Conservation (phyloP, 2,113 vertebrate species). For the Odocoileus hemionus region DNA sequence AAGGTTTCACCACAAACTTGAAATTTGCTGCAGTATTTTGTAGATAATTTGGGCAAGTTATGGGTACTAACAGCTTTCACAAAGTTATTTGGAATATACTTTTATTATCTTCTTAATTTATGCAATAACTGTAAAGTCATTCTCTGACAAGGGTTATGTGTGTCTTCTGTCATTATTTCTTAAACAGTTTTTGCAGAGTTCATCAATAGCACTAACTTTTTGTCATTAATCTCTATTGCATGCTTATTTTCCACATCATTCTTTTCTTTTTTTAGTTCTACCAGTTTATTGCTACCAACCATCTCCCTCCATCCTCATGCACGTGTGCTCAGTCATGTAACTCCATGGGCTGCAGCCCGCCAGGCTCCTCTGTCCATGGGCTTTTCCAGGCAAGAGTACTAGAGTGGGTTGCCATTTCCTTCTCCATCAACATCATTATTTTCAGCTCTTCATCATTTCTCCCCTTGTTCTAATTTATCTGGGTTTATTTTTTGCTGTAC, state of each 20-base stretch:
- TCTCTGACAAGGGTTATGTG: neutral
- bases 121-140: neutral
- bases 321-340: rapidly evolving
- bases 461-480: neutral
- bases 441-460: neutral
- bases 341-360: neutral
- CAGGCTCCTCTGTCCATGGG: neutral
- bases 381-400: neutral
- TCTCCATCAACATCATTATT: neutral
- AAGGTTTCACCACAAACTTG: neutral
- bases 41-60: neutral
- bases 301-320: neutral
- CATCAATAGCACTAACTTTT: neutral
- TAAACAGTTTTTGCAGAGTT: neutral
- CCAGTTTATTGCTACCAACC: neutral
- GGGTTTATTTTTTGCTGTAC: neutral
- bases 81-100: neutral
- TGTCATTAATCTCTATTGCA: neutral
- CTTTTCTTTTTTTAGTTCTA: neutral
- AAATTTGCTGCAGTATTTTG: neutral
- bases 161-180: neutral
- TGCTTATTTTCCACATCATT: neutral
- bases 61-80: neutral
- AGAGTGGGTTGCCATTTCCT: neutral
- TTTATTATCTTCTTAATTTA: neutral